These are phyloP conservation scores for Tethea ocularis DNA, from an alignment of 2,888 invertebrate species.

Conservation along the genomic window DNA sequence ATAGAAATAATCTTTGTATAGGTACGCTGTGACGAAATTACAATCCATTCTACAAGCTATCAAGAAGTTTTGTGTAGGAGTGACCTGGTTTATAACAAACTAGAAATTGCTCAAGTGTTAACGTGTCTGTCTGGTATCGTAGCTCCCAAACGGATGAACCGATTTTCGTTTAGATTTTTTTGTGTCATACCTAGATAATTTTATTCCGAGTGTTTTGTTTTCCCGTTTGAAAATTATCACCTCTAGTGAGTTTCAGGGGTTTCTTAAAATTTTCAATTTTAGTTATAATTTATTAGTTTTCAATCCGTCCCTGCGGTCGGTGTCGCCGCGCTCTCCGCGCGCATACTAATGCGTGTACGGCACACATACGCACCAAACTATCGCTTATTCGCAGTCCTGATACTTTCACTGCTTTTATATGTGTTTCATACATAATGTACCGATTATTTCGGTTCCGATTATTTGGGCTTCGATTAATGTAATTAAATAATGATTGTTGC, in stretches of 20 bases:
- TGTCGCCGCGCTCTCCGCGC: slow-evolving; percentile 20
- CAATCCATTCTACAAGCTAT: background rate
- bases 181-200: too few species aligned
- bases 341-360: slow-evolving; percentile 35
- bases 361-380: slow-evolving; percentile 36
- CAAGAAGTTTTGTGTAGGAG: background rate
- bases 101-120: background rate
- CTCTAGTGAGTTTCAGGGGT: too few species aligned
- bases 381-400: slow-evolving; percentile 27
- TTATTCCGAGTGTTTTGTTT: too few species aligned
- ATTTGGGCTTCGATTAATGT: background rate
- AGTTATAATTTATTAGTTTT: background rate
- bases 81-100: background rate
- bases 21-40: too few species aligned
- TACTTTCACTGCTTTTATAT: slow-evolving; percentile 49
- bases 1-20: too few species aligned
- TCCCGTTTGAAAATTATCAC: too few species aligned
- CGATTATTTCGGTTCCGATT: background rate
- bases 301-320: slow-evolving; percentile 15
- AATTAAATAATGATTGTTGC: background rate
- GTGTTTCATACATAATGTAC: slow-evolving; percentile 4
- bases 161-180: too few species aligned
- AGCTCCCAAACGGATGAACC: too few species aligned
- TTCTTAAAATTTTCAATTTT: too few species aligned
- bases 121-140: too few species aligned